phyloP scores from a whole-genome alignment of 2,888 invertebrate species.

The Spodoptera picta region DNA sequence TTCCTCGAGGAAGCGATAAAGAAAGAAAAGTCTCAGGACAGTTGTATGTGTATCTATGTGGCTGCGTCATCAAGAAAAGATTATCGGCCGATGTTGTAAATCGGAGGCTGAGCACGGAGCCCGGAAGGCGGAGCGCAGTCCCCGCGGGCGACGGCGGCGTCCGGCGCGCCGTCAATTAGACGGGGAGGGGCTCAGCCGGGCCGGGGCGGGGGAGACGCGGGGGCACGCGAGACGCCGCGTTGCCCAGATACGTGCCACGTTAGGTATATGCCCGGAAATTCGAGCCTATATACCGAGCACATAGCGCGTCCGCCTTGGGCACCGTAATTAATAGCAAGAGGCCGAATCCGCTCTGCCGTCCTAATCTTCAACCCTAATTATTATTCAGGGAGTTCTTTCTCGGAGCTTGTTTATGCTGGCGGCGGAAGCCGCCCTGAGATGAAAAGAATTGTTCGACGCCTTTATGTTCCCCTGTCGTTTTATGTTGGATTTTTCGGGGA shows the following conservation, averaged over 20 bases:
- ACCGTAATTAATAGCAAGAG: slow-evolving; percentile 78
- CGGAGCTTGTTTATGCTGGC: slow-evolving; percentile 55
- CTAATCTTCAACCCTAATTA: slow-evolving; percentile 64
- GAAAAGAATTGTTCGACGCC: slow-evolving; percentile 65
- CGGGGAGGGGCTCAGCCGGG: slow-evolving; percentile 68
- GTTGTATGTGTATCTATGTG: slow-evolving; percentile 47
- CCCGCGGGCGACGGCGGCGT: slow-evolving; percentile 79
- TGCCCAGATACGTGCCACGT: slow-evolving; percentile 66
- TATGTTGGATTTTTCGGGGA: slow-evolving; percentile 63
- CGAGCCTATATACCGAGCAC: slow-evolving; percentile 76
- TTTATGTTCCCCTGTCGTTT: slow-evolving; percentile 58
- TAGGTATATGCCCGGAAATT: slow-evolving; percentile 82
- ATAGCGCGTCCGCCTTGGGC: slow-evolving; percentile 63
- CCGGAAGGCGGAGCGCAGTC: slow-evolving; percentile 80
- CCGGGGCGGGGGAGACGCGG: slow-evolving; percentile 56
- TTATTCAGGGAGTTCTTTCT: slow-evolving; percentile 71
- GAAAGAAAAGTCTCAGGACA: slow-evolving; percentile 33
- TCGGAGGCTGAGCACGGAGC: slow-evolving; percentile 69
- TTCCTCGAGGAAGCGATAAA: slow-evolving; percentile 51
- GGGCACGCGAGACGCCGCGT: slow-evolving; percentile 67
- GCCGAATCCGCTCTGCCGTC: slow-evolving; percentile 64
- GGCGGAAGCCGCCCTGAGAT: slow-evolving; percentile 63
- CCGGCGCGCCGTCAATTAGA: slow-evolving; percentile 86
- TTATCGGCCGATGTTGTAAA: slow-evolving; percentile 86
- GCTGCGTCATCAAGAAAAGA: slow-evolving; percentile 84